These are phyloP conservation scores for Helarctos malayanus DNA, from an alignment of 2,797 vertebrate genomes.

Conservation along the genomic window DNA sequence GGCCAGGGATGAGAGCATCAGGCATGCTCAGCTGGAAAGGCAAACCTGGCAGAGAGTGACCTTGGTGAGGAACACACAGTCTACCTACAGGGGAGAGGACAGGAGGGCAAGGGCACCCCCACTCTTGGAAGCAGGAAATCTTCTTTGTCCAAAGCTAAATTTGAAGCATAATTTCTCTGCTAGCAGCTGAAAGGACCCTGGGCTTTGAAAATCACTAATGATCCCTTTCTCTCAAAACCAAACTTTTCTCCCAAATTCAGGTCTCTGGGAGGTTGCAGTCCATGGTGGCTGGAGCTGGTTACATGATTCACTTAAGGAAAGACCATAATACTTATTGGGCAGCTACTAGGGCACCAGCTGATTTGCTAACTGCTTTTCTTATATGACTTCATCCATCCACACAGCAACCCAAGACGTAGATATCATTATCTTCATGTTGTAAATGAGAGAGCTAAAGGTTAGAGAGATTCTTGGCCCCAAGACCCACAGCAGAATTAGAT, in stretches of 20 bases:
- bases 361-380: neutral
- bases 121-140: neutral
- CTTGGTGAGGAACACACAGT: neutral
- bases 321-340: neutral
- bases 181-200: neutral
- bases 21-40: neutral
- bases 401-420: neutral
- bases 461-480: neutral
- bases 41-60: neutral
- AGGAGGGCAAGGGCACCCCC: too few species aligned
- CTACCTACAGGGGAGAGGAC: too few species aligned
- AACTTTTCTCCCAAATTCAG: neutral
- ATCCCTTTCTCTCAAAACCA: slow-evolving; percentile 33
- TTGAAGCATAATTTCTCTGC: neutral
- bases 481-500: neutral
- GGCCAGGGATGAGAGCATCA: neutral
- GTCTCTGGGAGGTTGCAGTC: neutral
- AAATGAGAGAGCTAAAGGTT: neutral
- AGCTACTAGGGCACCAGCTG: neutral
- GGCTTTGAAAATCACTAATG: neutral
- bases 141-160: neutral
- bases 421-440: neutral
- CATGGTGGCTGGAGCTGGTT: neutral
- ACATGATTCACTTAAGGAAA: neutral
- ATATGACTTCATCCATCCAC: neutral